Base-by-base conservation (phyloP, 2,113 vertebrate species). In the Lasiurus cinereus region DNA sequence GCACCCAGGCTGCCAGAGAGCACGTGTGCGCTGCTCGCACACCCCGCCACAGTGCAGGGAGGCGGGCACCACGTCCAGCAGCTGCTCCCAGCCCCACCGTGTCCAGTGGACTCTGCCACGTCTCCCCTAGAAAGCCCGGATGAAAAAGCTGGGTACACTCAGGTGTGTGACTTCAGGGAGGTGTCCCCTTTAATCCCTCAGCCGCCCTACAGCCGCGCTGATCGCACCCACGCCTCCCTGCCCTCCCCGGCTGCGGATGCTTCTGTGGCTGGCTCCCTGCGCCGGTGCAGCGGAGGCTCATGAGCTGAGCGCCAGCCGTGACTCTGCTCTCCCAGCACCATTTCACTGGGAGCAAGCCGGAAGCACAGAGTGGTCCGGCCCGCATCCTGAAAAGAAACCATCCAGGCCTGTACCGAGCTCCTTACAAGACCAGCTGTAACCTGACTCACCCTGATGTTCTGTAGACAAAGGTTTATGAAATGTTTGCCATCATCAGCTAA, bases 21-120 rank as follows among this genome's bases (percentile, higher is more conserved):
- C 13, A 2, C 16, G 24, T 15, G 14, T 2, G 74, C 29, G n/a
- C 83, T 59, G 12, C 27, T 29, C 67, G 59, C 83, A 43, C 31
- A 12, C 8, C 62, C 36, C 21, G 77, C 31, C 2, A 18, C 18
- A 7, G 9, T 79, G 3, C 43, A 80, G 79, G 1, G 0, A 46
- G 66, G 90, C 93, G 15, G n/a, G 6, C 5, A 22, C 21, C n/a
- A 46, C 39, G 66, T 29, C 59, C 43, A 12, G 0, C 1, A 10
- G 8, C 59, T 36, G 48, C 62, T 43, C 91, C 83, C 70, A 6
- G 18, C 19, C 72, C 11, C 18, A 27, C 76, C 12, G 24, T 4
- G 16, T 3, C 31, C 70, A 2, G 9, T 1, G 36, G 73, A 6
- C 74, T 56, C 69, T 50, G 54, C 69, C 39, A 4, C 3, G 31